phyloP scores from a whole-genome alignment of 2,888 invertebrate genomes.

The Brenthis daphne region DNA sequence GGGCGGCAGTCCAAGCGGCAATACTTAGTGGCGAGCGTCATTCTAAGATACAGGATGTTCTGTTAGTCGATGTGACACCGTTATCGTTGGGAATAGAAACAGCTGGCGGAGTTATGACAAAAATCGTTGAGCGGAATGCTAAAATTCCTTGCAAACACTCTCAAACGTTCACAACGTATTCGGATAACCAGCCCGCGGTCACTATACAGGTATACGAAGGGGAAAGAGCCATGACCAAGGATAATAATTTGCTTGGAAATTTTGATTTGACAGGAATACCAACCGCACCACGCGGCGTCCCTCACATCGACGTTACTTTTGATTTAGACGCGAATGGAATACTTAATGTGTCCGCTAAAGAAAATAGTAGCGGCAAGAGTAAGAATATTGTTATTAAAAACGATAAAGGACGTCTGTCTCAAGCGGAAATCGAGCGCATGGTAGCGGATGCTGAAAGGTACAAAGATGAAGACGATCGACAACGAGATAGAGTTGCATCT shows the following conservation, averaged over 20 bases:
- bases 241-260: conserved; percentile 86
- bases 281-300: conserved; percentile 85
- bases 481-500: conserved; percentile 84
- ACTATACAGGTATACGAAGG: conserved; percentile 89
- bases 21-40: conserved; percentile 88
- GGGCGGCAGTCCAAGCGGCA: conserved; percentile 88
- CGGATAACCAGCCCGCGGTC: conserved; percentile 90
- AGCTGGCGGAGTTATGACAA: conserved; percentile 89
- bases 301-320: conserved; percentile 86
- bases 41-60: conserved; percentile 86
- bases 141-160: conserved; percentile 87
- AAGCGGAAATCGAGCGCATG: conserved; percentile 93
- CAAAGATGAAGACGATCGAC: conserved; percentile 86
- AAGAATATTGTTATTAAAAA: conserved; percentile 91
- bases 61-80: conserved; percentile 82
- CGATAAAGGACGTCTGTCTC: conserved; percentile 90
- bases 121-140: conserved; percentile 87
- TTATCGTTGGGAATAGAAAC: conserved; percentile 89
- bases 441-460: conserved; percentile 88
- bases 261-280: conserved; percentile 86
- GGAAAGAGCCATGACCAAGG: conserved; percentile 89
- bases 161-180: conserved; percentile 89
- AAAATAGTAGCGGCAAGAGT: conserved; percentile 84
- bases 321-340: conserved; percentile 90
- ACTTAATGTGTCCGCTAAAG: conserved; percentile 90